Evolutionary conservation across 2,113 vertebrate genomes (phyloP).

Genomic region (Sceloporus tristichus): DNA sequence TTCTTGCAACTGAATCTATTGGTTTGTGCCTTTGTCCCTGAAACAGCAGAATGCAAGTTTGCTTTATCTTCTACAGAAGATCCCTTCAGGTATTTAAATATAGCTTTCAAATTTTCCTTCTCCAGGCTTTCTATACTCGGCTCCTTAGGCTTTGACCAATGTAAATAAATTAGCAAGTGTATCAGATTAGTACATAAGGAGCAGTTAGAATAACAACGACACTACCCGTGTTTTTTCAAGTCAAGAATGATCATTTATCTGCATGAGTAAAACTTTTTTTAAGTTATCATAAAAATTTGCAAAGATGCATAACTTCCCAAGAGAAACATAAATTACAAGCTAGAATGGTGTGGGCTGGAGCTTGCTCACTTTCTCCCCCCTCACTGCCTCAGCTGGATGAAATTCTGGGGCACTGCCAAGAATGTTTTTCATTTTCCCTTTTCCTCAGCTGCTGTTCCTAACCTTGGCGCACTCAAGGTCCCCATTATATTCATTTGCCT

Average conservation of each 20-base stretch:
- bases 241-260: constrained; percentile 64
- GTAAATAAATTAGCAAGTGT: not conserved
- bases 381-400: constrained; percentile 60
- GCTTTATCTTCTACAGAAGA: too few species aligned
- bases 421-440: constrained; percentile 71
- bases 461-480: constrained; percentile 54
- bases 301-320: constrained; percentile 72
- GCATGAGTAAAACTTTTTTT: constrained; percentile 18
- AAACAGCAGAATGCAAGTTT: too few species aligned
- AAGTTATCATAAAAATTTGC: constrained; percentile 55
- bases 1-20: too few species aligned
- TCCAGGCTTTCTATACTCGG: too few species aligned
- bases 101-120: too few species aligned
- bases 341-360: constrained; percentile 62
- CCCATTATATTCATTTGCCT: constrained; percentile 67
- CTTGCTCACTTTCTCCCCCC: constrained; percentile 59
- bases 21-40: too few species aligned
- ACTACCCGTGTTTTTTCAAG: constrained; percentile 57
- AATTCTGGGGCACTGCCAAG: constrained; percentile 64
- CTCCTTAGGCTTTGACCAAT: too few species aligned
- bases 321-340: constrained; percentile 62
- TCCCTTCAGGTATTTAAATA: too few species aligned
- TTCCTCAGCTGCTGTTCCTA: constrained; percentile 70
- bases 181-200: constrained; percentile 65
- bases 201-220: constrained; percentile 50